Evolutionary conservation across 2,797 vertebrate genomes (phyloP).

Genomic region (Anolis apletophallus): DNA sequence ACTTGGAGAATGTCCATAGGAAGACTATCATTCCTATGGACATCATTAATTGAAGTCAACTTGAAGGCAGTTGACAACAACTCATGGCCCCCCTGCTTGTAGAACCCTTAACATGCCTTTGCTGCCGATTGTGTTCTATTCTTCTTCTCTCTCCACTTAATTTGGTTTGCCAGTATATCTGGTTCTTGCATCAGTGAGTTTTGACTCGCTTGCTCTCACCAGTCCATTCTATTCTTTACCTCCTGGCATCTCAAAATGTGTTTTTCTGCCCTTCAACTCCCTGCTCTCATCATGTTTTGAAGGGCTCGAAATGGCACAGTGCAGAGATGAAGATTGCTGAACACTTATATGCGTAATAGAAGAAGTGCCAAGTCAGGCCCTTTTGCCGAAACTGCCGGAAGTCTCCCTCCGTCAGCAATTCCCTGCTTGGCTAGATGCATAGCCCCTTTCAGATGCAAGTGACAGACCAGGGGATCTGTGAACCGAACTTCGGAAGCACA

Average conservation of each 20-base stretch:
- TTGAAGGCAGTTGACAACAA: too few species aligned
- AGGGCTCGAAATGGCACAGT: neutral
- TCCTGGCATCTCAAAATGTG: neutral
- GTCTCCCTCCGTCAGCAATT: neutral
- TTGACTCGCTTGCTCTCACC: neutral
- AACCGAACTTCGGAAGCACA: neutral
- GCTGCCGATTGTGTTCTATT: neutral
- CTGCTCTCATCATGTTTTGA: neutral
- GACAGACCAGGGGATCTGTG: neutral
- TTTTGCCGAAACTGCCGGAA: neutral
- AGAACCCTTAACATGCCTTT: neutral
- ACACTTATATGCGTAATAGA: neutral
- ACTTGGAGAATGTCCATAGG: too few species aligned
- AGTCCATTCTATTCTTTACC: slow-evolving; percentile 17
- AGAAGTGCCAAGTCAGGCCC: neutral
- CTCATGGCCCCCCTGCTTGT: neutral
- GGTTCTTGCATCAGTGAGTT: neutral
- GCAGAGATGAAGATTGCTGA: fast-evolving
- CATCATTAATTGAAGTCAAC: too few species aligned
- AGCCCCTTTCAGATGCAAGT: neutral
- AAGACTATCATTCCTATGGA: too few species aligned
- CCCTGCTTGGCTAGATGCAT: neutral
- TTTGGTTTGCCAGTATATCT: neutral
- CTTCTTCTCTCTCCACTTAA: neutral
- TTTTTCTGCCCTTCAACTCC: neutral